Conservation (phyloP, 1,140 invertebrate species). For the Metopolophium dirhodum region DNA sequence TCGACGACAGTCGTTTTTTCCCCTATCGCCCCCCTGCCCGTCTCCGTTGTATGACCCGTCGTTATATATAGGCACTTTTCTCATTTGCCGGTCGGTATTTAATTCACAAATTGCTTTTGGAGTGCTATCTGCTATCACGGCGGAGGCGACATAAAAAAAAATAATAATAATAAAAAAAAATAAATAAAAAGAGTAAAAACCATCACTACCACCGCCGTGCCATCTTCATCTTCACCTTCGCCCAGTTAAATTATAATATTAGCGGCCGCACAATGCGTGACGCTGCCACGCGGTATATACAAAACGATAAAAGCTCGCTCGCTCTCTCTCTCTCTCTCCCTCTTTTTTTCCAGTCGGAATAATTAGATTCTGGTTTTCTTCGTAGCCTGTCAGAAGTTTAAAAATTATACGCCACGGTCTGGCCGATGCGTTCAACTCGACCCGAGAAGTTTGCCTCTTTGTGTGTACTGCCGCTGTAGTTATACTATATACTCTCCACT, state of each 20-base stretch:
- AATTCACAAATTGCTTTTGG: slow-evolving; percentile 55
- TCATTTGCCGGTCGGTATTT: slow-evolving; percentile 22
- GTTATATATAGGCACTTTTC: neutral
- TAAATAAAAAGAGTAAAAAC: slow-evolving; percentile 1
- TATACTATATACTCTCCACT: neutral
- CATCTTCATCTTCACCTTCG: neutral
- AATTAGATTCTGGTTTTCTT: slow-evolving; percentile 55
- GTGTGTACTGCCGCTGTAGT: too few relatives aligned
- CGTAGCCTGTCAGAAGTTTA: slow-evolving; percentile 52
- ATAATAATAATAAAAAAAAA: slow-evolving; percentile 1
- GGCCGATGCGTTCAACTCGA: neutral
- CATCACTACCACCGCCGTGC: neutral
- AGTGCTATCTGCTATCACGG: neutral
- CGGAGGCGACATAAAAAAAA: neutral
- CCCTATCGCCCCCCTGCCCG: neutral
- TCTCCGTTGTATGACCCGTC: neutral
- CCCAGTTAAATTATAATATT: slow-evolving; percentile 34
- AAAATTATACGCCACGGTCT: slow-evolving; percentile 56
- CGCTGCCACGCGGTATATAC: neutral
- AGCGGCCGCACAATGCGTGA: slow-evolving; percentile 35
- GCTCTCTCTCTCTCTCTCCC: neutral
- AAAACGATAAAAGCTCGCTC: slow-evolving; percentile 21
- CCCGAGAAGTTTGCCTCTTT: slow-evolving; percentile 44
- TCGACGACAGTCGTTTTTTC: neutral
- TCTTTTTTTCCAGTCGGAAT: slow-evolving; percentile 25